A percentile compares a stretch with the other conserved stretches of the same genome.
Evolutionary conservation across 2,113 vertebrate genomes (phyloP).

Genomic region (Laterallus jamaicensis): DNA sequence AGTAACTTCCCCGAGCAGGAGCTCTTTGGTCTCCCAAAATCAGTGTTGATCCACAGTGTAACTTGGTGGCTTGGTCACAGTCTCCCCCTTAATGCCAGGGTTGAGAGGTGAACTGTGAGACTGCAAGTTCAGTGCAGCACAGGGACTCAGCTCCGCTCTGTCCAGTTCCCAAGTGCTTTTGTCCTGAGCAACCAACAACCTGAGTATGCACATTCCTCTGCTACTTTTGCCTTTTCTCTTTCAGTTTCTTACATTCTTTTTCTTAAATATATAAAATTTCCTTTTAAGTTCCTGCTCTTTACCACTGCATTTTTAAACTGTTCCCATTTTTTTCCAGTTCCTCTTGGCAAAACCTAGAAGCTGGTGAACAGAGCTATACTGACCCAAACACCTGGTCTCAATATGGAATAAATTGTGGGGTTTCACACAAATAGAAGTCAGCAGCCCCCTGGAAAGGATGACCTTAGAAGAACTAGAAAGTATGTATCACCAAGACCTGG

Average conservation of each 20-base stretch:
- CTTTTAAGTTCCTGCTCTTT: neutral
- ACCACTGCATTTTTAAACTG: neutral
- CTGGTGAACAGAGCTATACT: neutral
- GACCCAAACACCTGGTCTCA: neutral
- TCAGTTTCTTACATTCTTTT: neutral
- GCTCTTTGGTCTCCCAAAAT: neutral
- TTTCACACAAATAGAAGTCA: neutral
- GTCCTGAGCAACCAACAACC: neutral
- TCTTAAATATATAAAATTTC: neutral
- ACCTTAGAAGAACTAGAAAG: neutral
- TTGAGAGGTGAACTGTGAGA: neutral
- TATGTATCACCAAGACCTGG: neutral
- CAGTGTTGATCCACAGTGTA: fast-evolving
- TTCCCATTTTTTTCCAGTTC: neutral
- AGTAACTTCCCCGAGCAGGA: neutral
- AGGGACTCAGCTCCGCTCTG: neutral
- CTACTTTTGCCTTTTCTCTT: neutral
- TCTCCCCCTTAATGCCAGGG: neutral
- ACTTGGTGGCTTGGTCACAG: neutral
- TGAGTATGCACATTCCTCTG: neutral
- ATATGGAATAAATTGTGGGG: neutral
- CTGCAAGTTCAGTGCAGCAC: neutral
- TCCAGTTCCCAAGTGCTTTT: neutral
- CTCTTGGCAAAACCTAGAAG: neutral
- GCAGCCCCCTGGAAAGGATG: neutral